A percentile compares a stretch with the other conserved stretches of the same genome.
Conservation (phyloP, 2,113 vertebrate species). For the Mus pahari region DNA sequence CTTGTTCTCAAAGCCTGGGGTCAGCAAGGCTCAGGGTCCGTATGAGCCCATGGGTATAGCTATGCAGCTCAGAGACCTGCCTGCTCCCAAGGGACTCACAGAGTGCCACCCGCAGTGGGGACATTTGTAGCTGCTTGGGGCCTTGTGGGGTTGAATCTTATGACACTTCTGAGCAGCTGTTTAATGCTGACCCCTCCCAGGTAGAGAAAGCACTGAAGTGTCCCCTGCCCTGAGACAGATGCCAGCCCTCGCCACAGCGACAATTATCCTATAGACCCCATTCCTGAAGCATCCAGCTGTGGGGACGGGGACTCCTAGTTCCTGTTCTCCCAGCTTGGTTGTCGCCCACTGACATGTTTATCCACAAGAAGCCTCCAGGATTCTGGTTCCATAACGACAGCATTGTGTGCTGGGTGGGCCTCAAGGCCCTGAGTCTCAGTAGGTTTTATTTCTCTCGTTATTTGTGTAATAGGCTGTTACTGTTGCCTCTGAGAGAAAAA, state of each 20-base stretch:
- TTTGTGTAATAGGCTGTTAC: slow-evolving; percentile 39
- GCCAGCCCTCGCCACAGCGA: accelerated
- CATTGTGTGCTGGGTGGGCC: background rate
- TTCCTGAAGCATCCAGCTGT: background rate
- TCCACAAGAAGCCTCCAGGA: background rate
- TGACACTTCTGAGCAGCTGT: background rate
- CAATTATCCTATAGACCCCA: accelerated
- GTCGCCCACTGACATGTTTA: background rate
- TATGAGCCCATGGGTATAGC: background rate
- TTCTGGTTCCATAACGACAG: background rate
- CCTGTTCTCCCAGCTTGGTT: accelerated
- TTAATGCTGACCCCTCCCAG: background rate
- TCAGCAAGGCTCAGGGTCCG: background rate
- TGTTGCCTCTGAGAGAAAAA: background rate
- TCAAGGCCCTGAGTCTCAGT: background rate
- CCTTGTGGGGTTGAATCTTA: background rate
- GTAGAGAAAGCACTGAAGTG: background rate
- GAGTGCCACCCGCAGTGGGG: background rate
- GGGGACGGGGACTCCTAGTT: background rate
- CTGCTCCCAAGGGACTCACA: background rate
- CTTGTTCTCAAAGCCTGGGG: background rate
- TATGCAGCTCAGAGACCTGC: background rate
- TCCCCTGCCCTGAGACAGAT: background rate
- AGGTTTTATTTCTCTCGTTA: slow-evolving; percentile 14
- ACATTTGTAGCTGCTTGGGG: background rate